Evolutionary conservation across 2,113 vertebrate genomes (phyloP), one percentile per base, ranked within the genome.

Genomic region (Dolichallabes microphthalmus): DNA sequence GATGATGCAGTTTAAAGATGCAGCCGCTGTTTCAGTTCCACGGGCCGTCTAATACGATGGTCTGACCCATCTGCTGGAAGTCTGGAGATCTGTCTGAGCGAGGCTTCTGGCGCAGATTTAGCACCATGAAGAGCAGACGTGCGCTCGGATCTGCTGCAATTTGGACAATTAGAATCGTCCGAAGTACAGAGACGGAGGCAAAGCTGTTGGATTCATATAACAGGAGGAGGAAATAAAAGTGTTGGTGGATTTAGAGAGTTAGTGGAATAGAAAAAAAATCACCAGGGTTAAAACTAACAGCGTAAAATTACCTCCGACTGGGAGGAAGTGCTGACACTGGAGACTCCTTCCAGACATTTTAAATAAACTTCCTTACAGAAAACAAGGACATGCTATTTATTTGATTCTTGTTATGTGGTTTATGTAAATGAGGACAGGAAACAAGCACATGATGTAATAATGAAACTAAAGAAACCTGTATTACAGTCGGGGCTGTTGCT

Each of bases 1-100:
- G 81, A 88, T 86, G 85, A 86, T 86, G 58, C 22, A 85, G 76
- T 86, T 84, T 82, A 84, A 86, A 84, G 76, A 52, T 66, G 80
- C 77, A 84, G 69, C 58, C 81, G 32, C 84, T 75, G 74, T 75
- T 80, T 53, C 76, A 75, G 69, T 78, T 88, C 84, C 75, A 82
- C 69, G 50, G 14, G 45, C 57, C 73, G 78, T 50, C 84, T 79
- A 86, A 88, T 88, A 69, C 78, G 85, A 71, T 60, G 27, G 82
- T 88, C 74, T 88, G 87, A 88, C 83, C 83, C 83, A 78, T 85
- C 83, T 85, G 83, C 61, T 71, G 52, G 66, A 71, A 71, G 6
- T 58, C 52, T 63, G 50, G 52, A 57, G 58, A 14, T 25, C 27
- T 39, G 25, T 60, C 76, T 60, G 60, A 68, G 83, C 61, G 20